Percentiles rank a stretch among this genome's conserved stretches.
Evolutionary conservation across 2,113 vertebrate genomes (phyloP).

Genomic region (Charadrius vociferus): DNA sequence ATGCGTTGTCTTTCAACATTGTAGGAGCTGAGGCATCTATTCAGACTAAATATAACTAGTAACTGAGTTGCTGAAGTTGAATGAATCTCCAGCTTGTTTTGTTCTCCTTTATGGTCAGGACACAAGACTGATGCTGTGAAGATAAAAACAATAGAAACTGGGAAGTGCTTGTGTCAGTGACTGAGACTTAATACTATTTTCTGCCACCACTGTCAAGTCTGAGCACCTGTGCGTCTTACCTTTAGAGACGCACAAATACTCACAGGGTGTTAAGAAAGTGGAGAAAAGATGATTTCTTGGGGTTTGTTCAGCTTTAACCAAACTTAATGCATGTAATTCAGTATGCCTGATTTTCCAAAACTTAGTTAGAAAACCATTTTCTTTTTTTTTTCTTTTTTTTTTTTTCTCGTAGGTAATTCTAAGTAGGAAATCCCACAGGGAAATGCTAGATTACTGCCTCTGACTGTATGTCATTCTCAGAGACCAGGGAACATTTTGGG

Average conservation of each 20-base stretch:
- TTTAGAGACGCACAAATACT: not conserved
- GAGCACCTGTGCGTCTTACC: not conserved
- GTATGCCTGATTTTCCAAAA: not conserved
- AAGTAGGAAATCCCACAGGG: not conserved
- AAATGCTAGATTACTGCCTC: not conserved
- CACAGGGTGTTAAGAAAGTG: not conserved
- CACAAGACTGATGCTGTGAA: not conserved
- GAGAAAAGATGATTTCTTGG: not conserved
- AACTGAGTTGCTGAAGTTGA: not conserved
- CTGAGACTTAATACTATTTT: not conserved
- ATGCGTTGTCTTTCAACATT: not conserved
- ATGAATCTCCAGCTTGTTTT: not conserved
- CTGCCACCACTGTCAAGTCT: not conserved
- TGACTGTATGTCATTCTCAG: not conserved
- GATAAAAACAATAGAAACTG: not conserved
- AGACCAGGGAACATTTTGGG: not conserved
- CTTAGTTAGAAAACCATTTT: not conserved
- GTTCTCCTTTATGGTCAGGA: not conserved
- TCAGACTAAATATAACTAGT: not conserved
- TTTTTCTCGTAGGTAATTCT: not conserved
- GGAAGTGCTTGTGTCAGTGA: not conserved
- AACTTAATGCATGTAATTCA: not conserved
- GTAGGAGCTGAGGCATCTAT: not conserved
- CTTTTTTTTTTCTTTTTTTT: too few relatives aligned
- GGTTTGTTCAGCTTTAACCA: not conserved